These are phyloP conservation scores for Drosophila pseudoananassae DNA, from an alignment of 1,140 invertebrate genomes.

Conservation along the genomic window DNA sequence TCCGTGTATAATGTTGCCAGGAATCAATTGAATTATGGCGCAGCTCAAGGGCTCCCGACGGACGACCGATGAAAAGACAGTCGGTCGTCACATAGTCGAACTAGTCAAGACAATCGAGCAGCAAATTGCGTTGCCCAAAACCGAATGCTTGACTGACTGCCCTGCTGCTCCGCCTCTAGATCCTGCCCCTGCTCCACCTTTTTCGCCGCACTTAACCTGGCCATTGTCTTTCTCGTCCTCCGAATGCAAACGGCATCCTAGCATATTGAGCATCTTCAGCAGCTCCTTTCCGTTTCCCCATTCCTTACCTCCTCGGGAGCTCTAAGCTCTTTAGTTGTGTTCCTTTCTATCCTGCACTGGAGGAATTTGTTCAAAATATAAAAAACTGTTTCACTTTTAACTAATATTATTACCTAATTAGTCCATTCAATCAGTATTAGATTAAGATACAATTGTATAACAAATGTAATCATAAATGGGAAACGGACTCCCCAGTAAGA, in stretches of 20 bases:
- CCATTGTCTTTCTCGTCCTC: constrained; percentile 35
- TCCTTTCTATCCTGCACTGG: constrained; percentile 7
- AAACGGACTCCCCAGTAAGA: not conserved
- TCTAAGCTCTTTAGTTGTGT: constrained; percentile 48
- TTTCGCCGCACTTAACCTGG: constrained; percentile 20
- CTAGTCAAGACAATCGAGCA: constrained; percentile 73
- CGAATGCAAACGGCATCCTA: constrained; percentile 40
- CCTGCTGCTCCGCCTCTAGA: not conserved
- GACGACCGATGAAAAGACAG: constrained; percentile 28
- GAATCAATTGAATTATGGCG: constrained; percentile 78
- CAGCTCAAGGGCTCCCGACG: constrained; percentile 37
- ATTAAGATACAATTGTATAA: not conserved
- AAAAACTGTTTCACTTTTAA: no score
- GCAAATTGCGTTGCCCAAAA: constrained; percentile 78
- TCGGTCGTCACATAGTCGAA: constrained; percentile 10
- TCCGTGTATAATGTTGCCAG: constrained; percentile 65
- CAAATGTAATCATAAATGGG: not conserved
- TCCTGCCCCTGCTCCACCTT: not conserved
- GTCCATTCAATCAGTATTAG: no score
- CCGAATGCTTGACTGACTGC: constrained; percentile 54
- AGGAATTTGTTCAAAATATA: not conserved
- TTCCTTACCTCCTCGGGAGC: not conserved
- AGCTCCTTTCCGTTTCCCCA: constrained; percentile 14
- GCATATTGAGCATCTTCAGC: constrained; percentile 39
- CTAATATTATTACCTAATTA: no score